Percentiles rank a stretch among this genome's conserved stretches.
Conservation (phyloP, 2,113 vertebrate genomes). For the Thunnus thynnus region DNA sequence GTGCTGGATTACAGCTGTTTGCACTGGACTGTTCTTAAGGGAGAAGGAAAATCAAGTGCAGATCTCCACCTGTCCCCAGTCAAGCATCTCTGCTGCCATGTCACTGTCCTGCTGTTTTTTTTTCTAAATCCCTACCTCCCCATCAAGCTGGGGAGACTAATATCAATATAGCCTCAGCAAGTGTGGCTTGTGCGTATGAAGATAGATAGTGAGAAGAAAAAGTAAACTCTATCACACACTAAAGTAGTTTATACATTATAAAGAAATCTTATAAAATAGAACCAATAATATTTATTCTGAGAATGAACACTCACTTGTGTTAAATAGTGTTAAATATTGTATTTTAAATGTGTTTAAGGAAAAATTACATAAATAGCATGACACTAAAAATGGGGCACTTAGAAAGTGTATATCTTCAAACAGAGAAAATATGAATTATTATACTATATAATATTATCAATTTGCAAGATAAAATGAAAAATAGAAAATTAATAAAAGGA, state of each 20-base stretch:
- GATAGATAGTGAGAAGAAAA: background rate
- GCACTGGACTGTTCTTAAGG: constrained; percentile 26
- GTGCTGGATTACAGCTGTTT: constrained; percentile 48
- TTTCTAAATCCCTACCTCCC: constrained; percentile 14
- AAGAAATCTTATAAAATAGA: background rate
- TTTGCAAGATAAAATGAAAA: background rate
- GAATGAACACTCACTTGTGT: too few species aligned
- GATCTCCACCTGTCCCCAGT: constrained; percentile 47
- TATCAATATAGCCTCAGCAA: background rate
- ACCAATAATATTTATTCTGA: too few species aligned
- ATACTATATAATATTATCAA: too few species aligned
- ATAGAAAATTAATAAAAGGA: background rate
- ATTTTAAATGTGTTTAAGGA: too few species aligned
- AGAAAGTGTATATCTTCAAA: too few species aligned
- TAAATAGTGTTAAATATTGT: too few species aligned
- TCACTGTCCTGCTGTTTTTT: constrained; percentile 19
- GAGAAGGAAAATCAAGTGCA: constrained; percentile 32
- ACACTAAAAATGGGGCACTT: too few species aligned
- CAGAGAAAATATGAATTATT: too few species aligned
- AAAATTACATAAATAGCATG: too few species aligned
- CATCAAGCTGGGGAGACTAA: constrained; percentile 3
- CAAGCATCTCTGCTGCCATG: constrained; percentile 39
- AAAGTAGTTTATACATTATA: background rate
- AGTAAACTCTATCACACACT: background rate
- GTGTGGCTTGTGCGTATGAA: background rate